Evolutionary conservation across 2,888 invertebrate species (phyloP), one percentile per base, ranked within the genome.

Genomic region (Caenorhabditis sp.): DNA sequence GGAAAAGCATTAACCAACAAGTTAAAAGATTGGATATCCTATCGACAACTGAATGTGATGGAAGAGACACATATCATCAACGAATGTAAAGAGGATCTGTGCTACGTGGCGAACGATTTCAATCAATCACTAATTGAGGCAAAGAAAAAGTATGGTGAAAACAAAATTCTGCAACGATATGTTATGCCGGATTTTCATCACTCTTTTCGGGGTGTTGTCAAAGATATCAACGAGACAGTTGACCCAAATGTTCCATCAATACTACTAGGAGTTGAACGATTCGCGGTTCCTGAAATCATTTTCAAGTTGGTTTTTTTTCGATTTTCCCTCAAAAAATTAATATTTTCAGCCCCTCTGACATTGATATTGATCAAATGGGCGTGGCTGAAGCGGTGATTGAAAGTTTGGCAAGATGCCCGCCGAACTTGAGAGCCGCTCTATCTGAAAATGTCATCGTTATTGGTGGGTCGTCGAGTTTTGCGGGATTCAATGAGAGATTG

Each of bases 1-100:
- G 99, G 99, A 0, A 99, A 99, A 89, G 91, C 95, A 12, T 88
- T 99, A 71, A 99, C 97, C 0, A 99, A 99, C 90, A 95, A 97
- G 89, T 90, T 99, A 57, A 99, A 99, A 88, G 99, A 99, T 89
- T 92, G 97, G 19, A 92, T 97, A 80, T 97, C 97, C 0, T 99
- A 99, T 88, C 91, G 93, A 90, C 91, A 88, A 69, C 55, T 87
- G 69, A 95, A 99, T 90, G 96, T 99, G 0, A 95, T 97, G 27
- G 81, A 81, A 53, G 82, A 82, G 59, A 82, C 82, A 0, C 73
- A 76, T 58, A 81, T 82, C 24, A 72, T 82, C 14, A 79, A 99
- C 89, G 97, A 99, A 90, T 93, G 93, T 0, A 99, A 99, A 89
- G 99, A 99, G 89, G 97, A 99, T 88, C 92, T 93, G 0, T 97